phyloP scores from a whole-genome alignment of 2,797 vertebrate species.

The Cyprinodon diabolis region DNA sequence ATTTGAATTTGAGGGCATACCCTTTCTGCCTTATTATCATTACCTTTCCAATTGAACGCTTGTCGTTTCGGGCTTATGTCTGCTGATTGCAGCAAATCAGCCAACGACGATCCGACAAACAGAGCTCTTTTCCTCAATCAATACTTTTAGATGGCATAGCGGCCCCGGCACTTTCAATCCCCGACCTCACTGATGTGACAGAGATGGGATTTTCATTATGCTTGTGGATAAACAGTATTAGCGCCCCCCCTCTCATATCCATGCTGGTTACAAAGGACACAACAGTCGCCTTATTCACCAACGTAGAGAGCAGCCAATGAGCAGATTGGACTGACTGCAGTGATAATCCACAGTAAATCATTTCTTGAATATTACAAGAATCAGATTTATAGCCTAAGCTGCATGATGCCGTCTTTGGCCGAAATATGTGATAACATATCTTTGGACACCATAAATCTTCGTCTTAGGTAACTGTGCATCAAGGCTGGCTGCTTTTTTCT shows the following conservation, averaged over 20 bases:
- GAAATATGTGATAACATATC: not conserved
- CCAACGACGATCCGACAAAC: conserved; percentile 36
- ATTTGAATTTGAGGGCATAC: conserved; percentile 26
- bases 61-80: conserved; percentile 33
- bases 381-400: conserved; percentile 10
- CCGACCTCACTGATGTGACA: conserved; percentile 56
- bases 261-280: conserved; percentile 26
- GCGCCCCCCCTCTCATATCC: conserved; percentile 33
- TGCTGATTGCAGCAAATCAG: conserved; percentile 40
- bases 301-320: conserved; percentile 38
- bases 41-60: conserved; percentile 56
- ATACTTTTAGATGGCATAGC: conserved; percentile 40
- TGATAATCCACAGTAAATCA: conserved; percentile 38
- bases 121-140: conserved; percentile 46
- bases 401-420: not conserved
- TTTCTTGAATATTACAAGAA: conserved; percentile 28
- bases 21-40: conserved; percentile 36
- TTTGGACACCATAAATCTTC: not conserved
- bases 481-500: not conserved
- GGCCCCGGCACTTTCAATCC: conserved; percentile 53
- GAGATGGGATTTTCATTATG: conserved; percentile 72
- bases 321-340: conserved; percentile 55
- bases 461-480: not conserved
- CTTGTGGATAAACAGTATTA: conserved; percentile 64
- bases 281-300: conserved; percentile 52